These are phyloP conservation scores for Urocolius indicus DNA, from an alignment of 2,113 vertebrate genomes.

Conservation along the genomic window DNA sequence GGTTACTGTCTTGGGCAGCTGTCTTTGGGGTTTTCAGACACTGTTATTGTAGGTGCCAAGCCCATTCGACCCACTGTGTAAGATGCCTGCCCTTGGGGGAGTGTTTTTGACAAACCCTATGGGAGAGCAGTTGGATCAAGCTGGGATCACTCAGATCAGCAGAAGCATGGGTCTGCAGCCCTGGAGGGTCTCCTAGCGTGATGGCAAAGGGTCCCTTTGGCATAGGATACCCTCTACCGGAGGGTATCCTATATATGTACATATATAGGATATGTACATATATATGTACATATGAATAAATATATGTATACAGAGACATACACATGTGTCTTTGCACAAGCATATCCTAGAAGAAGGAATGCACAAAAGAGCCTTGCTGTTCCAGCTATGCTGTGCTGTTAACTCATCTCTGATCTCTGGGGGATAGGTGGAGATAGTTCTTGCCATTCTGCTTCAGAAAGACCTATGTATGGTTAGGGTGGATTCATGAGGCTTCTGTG, in stretches of 20 bases:
- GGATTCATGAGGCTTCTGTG: background rate
- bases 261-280: too few species aligned
- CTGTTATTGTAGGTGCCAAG: background rate
- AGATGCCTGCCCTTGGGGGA: background rate
- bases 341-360: background rate
- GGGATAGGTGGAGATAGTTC: background rate
- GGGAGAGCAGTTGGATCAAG: background rate
- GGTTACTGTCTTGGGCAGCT: background rate
- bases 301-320: accelerated
- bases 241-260: too few species aligned
- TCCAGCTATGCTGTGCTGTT: background rate
- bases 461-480: background rate
- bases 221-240: background rate
- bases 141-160: background rate
- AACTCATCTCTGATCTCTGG: background rate
- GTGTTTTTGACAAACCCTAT: background rate
- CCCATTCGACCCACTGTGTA: accelerated
- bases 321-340: background rate
- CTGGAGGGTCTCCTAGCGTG: background rate
- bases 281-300: background rate
- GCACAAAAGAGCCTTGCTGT: background rate
- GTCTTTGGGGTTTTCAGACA: background rate
- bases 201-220: background rate
- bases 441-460: background rate
- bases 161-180: background rate